Percentiles rank a stretch among this genome's conserved stretches.
Conservation (phyloP, 2,113 vertebrate species). For the Prolemur simus region DNA sequence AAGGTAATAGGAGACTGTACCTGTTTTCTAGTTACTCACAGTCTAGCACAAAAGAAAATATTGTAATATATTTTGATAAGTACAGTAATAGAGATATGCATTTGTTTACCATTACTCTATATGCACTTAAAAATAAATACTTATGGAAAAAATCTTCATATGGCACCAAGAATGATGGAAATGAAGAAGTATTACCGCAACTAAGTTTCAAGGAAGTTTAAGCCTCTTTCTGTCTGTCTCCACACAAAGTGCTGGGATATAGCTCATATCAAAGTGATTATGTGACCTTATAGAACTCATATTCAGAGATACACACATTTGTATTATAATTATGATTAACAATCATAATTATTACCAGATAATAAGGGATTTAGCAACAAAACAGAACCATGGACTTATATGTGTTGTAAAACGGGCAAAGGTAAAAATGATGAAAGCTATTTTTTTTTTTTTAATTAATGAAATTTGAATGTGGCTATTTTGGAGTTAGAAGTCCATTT, state of each 20-base stretch:
- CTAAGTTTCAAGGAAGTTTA: background rate
- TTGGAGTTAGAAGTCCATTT: background rate
- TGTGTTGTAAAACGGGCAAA: background rate
- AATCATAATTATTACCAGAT: background rate
- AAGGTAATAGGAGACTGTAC: background rate
- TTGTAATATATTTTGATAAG: background rate
- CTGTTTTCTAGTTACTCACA: background rate
- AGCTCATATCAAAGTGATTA: background rate
- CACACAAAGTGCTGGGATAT: background rate
- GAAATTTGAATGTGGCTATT: constrained; percentile 32
- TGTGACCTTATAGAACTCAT: background rate
- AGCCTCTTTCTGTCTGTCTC: background rate
- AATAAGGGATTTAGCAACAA: background rate
- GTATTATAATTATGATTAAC: background rate
- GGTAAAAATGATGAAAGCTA: background rate
- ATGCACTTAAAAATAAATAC: background rate
- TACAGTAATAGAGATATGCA: background rate
- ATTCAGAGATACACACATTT: background rate
- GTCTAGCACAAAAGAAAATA: background rate
- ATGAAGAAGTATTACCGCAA: background rate
- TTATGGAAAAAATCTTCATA: background rate
- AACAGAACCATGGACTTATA: background rate
- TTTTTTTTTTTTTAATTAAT: background rate
- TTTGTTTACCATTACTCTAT: background rate
- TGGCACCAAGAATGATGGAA: background rate